A percentile compares a stretch with the other conserved stretches of the same genome.
phyloP scores from a whole-genome alignment of 1,140 invertebrate genomes.

The Dufourea novaeangliae region DNA sequence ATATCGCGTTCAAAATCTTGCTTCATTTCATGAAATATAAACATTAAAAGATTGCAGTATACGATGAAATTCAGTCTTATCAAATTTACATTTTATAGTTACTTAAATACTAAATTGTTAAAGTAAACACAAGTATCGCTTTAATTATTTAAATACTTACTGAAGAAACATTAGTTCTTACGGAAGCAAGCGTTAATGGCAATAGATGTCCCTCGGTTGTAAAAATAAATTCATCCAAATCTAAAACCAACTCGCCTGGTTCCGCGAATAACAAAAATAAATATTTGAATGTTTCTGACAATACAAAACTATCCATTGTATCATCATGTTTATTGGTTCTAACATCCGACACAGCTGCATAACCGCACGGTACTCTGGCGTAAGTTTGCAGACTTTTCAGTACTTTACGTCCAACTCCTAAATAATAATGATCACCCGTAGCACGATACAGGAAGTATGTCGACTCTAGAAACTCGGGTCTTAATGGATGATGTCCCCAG shows the following conservation, averaged over 20 bases:
- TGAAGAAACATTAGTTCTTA: conserved; percentile 77
- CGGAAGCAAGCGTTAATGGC: conserved; percentile 89
- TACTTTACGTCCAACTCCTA: conserved; percentile 95
- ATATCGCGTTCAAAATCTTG: conserved; percentile 84
- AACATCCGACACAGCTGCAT: conserved; percentile 98
- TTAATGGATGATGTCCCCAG: conserved; percentile 98
- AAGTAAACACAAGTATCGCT: conserved; percentile 12
- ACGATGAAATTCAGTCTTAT: neutral
- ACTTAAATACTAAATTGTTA: neutral
- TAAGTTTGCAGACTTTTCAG: conserved; percentile 95
- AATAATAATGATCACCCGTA: conserved; percentile 97
- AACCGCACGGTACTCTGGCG: conserved; percentile 96
- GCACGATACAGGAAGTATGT: conserved; percentile 98
- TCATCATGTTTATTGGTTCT: conserved; percentile 94
- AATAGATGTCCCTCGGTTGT: conserved; percentile 98
- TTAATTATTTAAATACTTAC: conserved; percentile 72
- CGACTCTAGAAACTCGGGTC: conserved; percentile 98
- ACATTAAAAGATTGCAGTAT: neutral
- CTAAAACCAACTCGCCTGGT: conserved; percentile 91
- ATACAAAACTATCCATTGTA: conserved; percentile 98
- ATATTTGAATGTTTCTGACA: conserved; percentile 99
- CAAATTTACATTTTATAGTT: too few species aligned
- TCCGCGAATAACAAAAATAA: conserved; percentile 97
- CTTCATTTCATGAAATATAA: conserved; percentile 76
- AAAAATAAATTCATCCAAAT: conserved; percentile 98